Evolutionary conservation across 1,140 invertebrate genomes (phyloP), one percentile per base, ranked within the genome.

Genomic region (Chionoecetes opilio): DNA sequence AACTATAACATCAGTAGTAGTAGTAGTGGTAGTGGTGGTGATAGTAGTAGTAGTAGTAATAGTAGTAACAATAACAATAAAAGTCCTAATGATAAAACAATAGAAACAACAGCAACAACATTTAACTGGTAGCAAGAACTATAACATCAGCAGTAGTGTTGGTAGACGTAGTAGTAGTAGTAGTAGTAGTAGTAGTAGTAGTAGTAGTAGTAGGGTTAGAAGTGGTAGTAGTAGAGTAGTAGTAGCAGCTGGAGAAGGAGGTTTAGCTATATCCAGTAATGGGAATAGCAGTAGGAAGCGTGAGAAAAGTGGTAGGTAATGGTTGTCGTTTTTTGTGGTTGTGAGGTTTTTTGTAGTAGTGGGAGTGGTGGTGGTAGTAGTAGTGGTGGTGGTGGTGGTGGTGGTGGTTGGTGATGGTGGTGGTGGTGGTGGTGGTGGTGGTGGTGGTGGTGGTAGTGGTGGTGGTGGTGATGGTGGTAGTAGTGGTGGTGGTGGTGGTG

Each of bases 171-270:
- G 21, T 75, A n/a, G 63, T 75, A 75, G 63, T 75, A 75, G 63
- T 75, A n/a, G 63, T 75, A n/a, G 63, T 75, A n/a, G 63, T 75
- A n/a, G 63, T 75, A n/a, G 63, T 75, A n/a, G 63, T 75, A n/a
- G 63, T 75, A n/a, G 63, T 75, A 2, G 63, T 75, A n/a, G 63
- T 75, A 2, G 63, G 26, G n/a, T 17, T 75, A 75, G 63, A 3
- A 63, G 17, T 63, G 21, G 53, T 63, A 21, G 53, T 63, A 63
- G 53, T 63, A 63, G 9, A 63, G 53, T 63, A 63, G 53, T 63
- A 63, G 53, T 63, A 63, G 53, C 26, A 63, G 53, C 26, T 9
- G 53, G 8, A 63, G 53, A 14, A 21, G 53, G 8, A 21, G 53
- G 8, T 14, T 8, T 63, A 63, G 53, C 26, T 14, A 26, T n/a